Evolutionary conservation across 1,140 invertebrate genomes (phyloP).

Genomic region (Drosophila bipectinata): DNA sequence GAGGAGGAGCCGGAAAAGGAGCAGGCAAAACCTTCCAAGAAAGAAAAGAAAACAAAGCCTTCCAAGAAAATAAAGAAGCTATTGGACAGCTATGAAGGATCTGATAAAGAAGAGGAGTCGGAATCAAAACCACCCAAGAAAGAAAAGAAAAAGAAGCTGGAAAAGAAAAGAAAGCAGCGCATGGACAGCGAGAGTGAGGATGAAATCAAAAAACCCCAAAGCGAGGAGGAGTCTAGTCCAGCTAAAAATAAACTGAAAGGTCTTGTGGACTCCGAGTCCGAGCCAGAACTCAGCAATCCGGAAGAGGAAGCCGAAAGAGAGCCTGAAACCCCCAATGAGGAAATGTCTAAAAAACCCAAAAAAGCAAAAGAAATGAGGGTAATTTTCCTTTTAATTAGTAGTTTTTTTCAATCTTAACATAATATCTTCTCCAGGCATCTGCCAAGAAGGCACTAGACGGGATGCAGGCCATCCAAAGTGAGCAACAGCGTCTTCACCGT

Average conservation of each 20-base stretch:
- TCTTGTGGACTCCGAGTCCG: conserved; percentile 67
- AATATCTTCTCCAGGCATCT: conserved; percentile 73
- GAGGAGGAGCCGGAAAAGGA: conserved; percentile 36
- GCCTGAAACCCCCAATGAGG: conserved; percentile 18
- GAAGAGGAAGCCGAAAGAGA: conserved; percentile 39
- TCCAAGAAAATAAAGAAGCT: conserved; percentile 22
- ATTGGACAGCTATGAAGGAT: conserved; percentile 28
- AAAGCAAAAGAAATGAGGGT: conserved; percentile 52
- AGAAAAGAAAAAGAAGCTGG: conserved; percentile 30
- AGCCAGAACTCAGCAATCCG: conserved; percentile 37
- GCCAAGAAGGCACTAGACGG: conserved; percentile 83
- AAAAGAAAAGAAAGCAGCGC: conserved; percentile 41
- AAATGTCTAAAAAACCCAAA: conserved; percentile 14
- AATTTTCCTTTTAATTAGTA: conserved; percentile 5
- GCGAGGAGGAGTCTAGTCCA: neutral
- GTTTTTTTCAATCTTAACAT: neutral
- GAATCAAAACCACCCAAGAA: conserved; percentile 29
- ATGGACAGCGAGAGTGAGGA: conserved; percentile 37
- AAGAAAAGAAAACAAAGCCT: neutral
- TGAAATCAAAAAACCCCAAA: conserved; percentile 7
- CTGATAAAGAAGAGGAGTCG: too few species aligned
- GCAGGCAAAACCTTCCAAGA: conserved; percentile 15
- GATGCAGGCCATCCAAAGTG: conserved; percentile 84
- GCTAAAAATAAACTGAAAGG: conserved; percentile 43
- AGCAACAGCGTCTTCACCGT: conserved; percentile 87